Base-by-base conservation (phyloP, 2,113 vertebrate genomes). In the Bambusicola thoracicus region DNA sequence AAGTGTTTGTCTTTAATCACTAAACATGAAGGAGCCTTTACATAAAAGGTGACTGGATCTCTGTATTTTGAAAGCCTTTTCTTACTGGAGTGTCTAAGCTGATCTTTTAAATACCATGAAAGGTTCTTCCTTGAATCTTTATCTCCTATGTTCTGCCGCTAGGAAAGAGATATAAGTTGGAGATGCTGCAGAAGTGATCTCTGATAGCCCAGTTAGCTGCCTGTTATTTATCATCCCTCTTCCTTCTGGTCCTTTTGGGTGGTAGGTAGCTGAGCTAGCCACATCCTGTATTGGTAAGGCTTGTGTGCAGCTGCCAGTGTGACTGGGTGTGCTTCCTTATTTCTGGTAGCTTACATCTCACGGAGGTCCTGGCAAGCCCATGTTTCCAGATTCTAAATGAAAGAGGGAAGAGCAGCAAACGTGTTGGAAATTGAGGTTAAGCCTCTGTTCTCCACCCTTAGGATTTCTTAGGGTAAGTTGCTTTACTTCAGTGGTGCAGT, bases 171-270 rank as follows among this genome's bases (percentile, higher is more conserved):
- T 9, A 7, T 13, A 19, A 13, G 41, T 15, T 15, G 1, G 3
- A 38, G 70, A 5, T 0, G 0, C 36, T 48, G 38, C 36, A 17
- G 67, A 9, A 61, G 43, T 69, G 5, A 30, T 4, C 13, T 32
- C 34, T 8, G 38, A 3, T 11, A 32, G 76, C n/a, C 63, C 44
- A 2, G 22, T 8, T 1, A 14, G 69, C 34, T 40, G 2, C 29
- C 46, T 49, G 8, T 7, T 19, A 10, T 6, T 43, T 16, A 2
- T 38, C 24, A 21, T 20, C 21, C 66, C 67, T 74, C 62, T 2
- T 88, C 36, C 43, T 68, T 74, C 4, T 0, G 16, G 36, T 25
- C 61, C 38, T 5, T 7, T 10, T 15, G 77, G 41, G 11, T 10
- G 18, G 41, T 32, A 38, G 65, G 41, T 19, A 38, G 4, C n/a